phyloP scores from a whole-genome alignment of 2,888 invertebrate genomes.

The Drosophila cracens region DNA sequence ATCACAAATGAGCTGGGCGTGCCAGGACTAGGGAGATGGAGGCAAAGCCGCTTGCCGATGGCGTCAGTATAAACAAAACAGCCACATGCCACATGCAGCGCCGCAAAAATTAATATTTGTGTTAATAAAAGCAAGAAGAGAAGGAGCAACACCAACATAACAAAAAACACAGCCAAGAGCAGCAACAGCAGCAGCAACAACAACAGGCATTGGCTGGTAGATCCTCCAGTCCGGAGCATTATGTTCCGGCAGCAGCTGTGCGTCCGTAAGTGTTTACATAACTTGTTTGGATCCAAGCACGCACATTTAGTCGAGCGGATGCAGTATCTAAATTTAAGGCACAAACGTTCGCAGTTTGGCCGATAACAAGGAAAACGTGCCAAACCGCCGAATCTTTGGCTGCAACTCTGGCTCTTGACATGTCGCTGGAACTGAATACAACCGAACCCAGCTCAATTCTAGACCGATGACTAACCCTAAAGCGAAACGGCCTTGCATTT shows the following conservation, averaged over 20 bases:
- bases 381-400: conserved; percentile 48
- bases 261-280: conserved; percentile 76
- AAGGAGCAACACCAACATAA: conserved; percentile 17
- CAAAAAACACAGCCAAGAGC: conserved; percentile 29
- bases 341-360: conserved; percentile 3
- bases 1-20: conserved; percentile 46
- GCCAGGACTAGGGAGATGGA: conserved; percentile 6
- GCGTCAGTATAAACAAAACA: conserved; percentile 74
- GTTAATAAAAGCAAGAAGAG: conserved; percentile 69
- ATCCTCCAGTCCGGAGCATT: conserved; percentile 30
- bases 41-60: conserved; percentile 42
- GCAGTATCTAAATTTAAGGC: conserved; percentile 42
- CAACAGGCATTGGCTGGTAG: conserved; percentile 7
- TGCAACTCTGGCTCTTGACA: conserved; percentile 31
- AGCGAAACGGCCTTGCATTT: conserved; percentile 46
- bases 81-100: conserved; percentile 80
- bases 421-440: conserved; percentile 24
- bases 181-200: conserved; percentile 21
- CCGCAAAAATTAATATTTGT: conserved; percentile 80
- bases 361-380: conserved; percentile 70
- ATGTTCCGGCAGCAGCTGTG: conserved; percentile 64
- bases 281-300: conserved; percentile 74
- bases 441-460: conserved; percentile 6
- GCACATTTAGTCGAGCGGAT: conserved; percentile 63
- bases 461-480: conserved; percentile 21